Conservation (phyloP, 2,888 invertebrate species). For the Stegana nigrithorax region DNA sequence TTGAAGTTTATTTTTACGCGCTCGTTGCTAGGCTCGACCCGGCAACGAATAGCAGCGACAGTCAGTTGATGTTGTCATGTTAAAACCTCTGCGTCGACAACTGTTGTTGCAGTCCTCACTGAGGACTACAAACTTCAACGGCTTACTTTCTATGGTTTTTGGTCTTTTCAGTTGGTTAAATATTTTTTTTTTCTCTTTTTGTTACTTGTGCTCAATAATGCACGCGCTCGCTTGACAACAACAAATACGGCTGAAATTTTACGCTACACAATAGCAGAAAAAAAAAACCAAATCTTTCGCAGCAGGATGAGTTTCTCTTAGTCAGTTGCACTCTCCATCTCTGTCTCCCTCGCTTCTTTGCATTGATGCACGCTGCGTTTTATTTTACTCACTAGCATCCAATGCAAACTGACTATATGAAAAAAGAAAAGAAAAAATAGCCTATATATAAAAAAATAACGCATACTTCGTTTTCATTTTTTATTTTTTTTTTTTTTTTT, state of each 20-base stretch:
- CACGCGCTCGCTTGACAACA: slow-evolving; percentile 37
- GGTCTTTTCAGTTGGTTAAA: too few species aligned
- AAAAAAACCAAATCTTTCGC: slow-evolving; percentile 48
- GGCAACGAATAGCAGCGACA: neutral
- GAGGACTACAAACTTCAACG: too few species aligned
- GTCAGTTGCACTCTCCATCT: neutral
- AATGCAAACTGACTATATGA: slow-evolving; percentile 4
- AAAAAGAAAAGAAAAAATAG: neutral
- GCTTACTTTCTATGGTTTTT: too few species aligned
- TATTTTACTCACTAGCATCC: slow-evolving; percentile 30
- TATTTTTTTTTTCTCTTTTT: too few species aligned
- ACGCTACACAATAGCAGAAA: slow-evolving; percentile 52
- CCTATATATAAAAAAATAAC: neutral
- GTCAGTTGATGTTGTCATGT: neutral
- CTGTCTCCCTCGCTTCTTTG: slow-evolving; percentile 3
- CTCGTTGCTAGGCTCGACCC: slow-evolving; percentile 16
- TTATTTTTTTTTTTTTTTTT: too few species aligned
- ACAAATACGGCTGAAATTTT: slow-evolving; percentile 43
- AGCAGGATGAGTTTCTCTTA: slow-evolving; percentile 18
- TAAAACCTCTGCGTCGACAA: neutral
- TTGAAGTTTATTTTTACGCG: slow-evolving; percentile 5
- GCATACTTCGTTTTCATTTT: neutral
- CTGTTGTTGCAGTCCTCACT: neutral
- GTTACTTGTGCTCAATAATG: slow-evolving; percentile 36
- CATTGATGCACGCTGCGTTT: slow-evolving; percentile 26